These are phyloP conservation scores for Proisotoma minuta DNA, from an alignment of 2,888 invertebrate genomes.

Conservation along the genomic window DNA sequence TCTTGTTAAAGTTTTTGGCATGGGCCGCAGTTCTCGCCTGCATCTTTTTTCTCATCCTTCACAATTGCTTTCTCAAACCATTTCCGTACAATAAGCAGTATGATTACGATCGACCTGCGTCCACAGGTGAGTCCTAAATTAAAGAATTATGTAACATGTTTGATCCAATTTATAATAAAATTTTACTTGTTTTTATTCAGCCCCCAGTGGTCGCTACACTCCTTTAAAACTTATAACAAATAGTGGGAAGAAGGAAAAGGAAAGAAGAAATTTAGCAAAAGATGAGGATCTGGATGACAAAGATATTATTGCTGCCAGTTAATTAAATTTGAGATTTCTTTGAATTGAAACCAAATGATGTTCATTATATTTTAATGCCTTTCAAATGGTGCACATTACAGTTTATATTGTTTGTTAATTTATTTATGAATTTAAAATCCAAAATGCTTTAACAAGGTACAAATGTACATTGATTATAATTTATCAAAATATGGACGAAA, in stretches of 20 bases:
- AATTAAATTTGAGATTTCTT: too few relatives aligned
- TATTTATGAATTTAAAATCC: too few relatives aligned
- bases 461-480: too few relatives aligned
- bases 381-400: too few relatives aligned
- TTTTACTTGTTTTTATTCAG: conserved; percentile 26
- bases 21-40: conserved; percentile 37
- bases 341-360: too few relatives aligned
- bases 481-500: too few relatives aligned
- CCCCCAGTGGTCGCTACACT: conserved; percentile 42
- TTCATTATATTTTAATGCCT: too few relatives aligned
- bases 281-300: conserved; percentile 36
- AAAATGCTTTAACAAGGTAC: too few relatives aligned
- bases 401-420: too few relatives aligned
- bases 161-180: conserved; percentile 1
- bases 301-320: conserved; percentile 22
- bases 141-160: conserved; percentile 2
- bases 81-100: conserved; percentile 37
- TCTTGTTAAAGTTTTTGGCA: conserved; percentile 38
- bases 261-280: conserved; percentile 29
- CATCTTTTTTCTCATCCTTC: conserved; percentile 36
- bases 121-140: neutral
- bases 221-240: conserved; percentile 43
- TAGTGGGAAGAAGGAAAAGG: conserved; percentile 30
- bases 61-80: conserved; percentile 43
- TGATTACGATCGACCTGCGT: conserved; percentile 30